phyloP scores from a whole-genome alignment of 2,888 invertebrate genomes.

The Athripsodes cinereus region DNA sequence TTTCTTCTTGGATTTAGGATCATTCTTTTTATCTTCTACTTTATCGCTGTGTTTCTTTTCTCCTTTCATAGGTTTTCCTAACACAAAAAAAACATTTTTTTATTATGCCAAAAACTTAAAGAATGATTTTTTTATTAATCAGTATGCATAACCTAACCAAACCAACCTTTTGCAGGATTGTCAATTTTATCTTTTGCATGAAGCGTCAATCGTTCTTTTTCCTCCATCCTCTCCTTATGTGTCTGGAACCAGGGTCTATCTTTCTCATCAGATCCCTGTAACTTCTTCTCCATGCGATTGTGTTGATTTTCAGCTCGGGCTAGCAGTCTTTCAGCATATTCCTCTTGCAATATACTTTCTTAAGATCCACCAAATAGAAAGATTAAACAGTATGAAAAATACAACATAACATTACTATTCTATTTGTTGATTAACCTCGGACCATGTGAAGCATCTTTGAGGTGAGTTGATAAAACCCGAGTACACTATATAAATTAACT shows the following conservation, averaged over 20 bases:
- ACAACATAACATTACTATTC: too few species aligned
- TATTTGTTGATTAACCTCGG: too few species aligned
- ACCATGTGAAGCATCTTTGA: too few species aligned
- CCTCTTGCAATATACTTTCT: slow-evolving; percentile 75
- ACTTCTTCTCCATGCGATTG: slow-evolving; percentile 50
- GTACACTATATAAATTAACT: too few species aligned
- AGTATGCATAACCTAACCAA: too few species aligned
- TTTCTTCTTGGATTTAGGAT: slow-evolving; percentile 44
- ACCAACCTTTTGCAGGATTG: neutral
- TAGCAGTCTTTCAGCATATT: slow-evolving; percentile 74
- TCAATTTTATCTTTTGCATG: neutral
- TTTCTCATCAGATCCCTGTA: slow-evolving; percentile 35
- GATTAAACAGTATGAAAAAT: too few species aligned
- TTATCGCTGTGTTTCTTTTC: slow-evolving; percentile 6
- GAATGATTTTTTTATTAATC: too few species aligned
- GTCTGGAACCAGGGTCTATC: slow-evolving; percentile 82
- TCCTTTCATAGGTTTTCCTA: neutral
- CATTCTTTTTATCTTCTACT: slow-evolving; percentile 29
- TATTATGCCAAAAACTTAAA: too few species aligned
- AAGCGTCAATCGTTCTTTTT: slow-evolving; percentile 60
- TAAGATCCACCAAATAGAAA: too few species aligned
- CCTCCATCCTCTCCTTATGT: slow-evolving; percentile 68
- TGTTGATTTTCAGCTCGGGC: slow-evolving; percentile 81
- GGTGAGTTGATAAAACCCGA: too few species aligned
- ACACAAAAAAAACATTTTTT: neutral